Base-by-base conservation (phyloP, 2,888 invertebrate species). In the Ennomos quercinarius region DNA sequence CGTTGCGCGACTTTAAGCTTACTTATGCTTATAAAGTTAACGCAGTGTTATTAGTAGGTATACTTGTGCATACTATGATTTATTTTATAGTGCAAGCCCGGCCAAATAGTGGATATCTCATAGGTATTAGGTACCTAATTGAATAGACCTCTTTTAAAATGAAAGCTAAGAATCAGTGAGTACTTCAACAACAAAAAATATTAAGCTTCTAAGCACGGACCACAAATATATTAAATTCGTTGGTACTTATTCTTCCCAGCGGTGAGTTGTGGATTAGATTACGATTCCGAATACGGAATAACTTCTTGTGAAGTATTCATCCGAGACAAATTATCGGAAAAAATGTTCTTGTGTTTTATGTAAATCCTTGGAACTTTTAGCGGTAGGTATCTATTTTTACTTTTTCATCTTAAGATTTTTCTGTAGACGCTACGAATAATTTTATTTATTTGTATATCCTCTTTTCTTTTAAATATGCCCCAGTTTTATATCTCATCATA, bases 281-380 rank as follows among this genome's bases (percentile, higher is more conserved):
- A 56, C 55, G 55, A 39, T 51, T 43, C 55, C 38, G 60, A 61
- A 55, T 61, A 56, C 46, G 60, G 41, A 61, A 61, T 55, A 61
- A 48, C 51, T 61, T 61, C 47, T 60, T 56, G 46, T 51, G 39
- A 52, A 55, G 55, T 51, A 60, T 55, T 55, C 60, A 60, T 55
- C 51, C 42, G 60, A 61, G 60, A 61, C 51, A 61, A 61, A 56
- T 61, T 55, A 61, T 61, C 43, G 60, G 51, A 42, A 61, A 27
- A 51, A 56, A 55, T 59, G 45, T 48, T 61, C 55, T 34, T 47
- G 40, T 54, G 60, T 55, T 56, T 54, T 61, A 61, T 61, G 55
- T 54, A 55, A 60, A 60, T 60, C 46, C 34, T 38, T 6, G 34
- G 27, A 53, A 49, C 48, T 53, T 48, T 40, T 49, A 36, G 48